phyloP scores from a whole-genome alignment of 1,140 invertebrate genomes.

The Cecropterus lyciades region DNA sequence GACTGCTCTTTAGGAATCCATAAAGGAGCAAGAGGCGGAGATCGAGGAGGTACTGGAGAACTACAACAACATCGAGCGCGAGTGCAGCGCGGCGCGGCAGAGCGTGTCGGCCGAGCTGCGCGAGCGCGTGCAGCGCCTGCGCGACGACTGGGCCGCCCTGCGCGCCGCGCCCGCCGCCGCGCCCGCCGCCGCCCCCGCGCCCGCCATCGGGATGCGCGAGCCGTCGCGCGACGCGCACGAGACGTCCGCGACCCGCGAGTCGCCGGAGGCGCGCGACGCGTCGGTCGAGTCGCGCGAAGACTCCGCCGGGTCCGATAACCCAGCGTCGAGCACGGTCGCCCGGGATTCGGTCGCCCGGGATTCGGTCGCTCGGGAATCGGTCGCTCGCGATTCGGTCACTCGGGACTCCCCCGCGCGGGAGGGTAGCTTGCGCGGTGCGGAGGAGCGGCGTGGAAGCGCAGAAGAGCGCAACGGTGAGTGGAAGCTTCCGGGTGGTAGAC shows the following conservation, averaged over 20 bases:
- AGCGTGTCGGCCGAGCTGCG: constrained; percentile 85
- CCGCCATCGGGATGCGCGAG: constrained; percentile 49
- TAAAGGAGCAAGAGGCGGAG: constrained; percentile 86
- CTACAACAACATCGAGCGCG: constrained; percentile 87
- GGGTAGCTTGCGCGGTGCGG: background rate
- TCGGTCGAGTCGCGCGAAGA: constrained; percentile 6
- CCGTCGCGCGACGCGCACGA: constrained; percentile 59
- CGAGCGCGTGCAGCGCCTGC: constrained; percentile 86
- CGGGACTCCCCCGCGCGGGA: background rate
- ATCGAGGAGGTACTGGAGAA: constrained; percentile 88
- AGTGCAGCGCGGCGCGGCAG: constrained; percentile 85
- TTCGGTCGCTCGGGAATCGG: background rate
- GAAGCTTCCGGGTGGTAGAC: constrained; percentile 24
- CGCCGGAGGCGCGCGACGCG: constrained; percentile 4
- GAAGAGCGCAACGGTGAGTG: constrained; percentile 54
- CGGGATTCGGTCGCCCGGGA: background rate
- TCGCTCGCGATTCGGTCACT: background rate
- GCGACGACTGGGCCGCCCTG: constrained; percentile 84
- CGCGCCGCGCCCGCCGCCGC: constrained; percentile 14
- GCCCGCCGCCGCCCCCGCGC: too few species aligned
- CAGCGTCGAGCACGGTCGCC: constrained; percentile 9
- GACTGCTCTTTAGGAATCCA: constrained; percentile 48
- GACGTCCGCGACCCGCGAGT: constrained; percentile 10
- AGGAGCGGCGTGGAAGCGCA: constrained; percentile 4
- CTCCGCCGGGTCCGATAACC: background rate